Base-by-base conservation (phyloP, 1,140 invertebrate species). In the Drosophila setifemur region DNA sequence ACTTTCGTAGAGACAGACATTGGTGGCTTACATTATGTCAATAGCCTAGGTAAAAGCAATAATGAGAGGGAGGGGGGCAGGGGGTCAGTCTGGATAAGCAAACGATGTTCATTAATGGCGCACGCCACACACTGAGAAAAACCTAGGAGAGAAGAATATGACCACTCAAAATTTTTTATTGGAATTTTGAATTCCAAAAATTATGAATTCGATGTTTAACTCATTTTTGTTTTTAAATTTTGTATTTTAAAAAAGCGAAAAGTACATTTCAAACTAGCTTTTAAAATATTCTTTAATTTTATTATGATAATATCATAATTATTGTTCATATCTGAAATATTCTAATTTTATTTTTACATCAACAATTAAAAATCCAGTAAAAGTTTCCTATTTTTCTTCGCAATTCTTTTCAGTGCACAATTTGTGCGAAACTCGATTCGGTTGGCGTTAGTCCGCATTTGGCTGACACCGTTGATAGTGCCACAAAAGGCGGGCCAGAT, bases 21-120 rank as follows among this genome's bases (percentile, higher is more conserved):
- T 49, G 54, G 49, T 50, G 57, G 81, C 81, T 85, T 86, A 85
- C 75, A 85, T 79, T 86, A 86, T 86, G 79, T 79, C 79, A 85
- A 85, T 75, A 68, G 71, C 64, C 60, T 68, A 63, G 81, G 70
- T 57, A 66, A 44, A 61, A 28, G 28, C 28, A 40, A 28, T 39
- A 25, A 12, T 18, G 9, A 31, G 7, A 39, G 28, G 40, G 21
- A 3, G n/a, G 19, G 16, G 11, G 6, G 0, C 3, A 5, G 23
- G n/a, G 39, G 25, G 44, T 42, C 73, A 76, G 78, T 82, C 78
- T 82, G 73, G 79, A 82, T 78, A 82, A 85, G 79, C 78, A 78
- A 82, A 82, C 73, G 79, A 66, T 70, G 79, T 83, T 78, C 78
- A 83, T 83, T 83, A 83, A 85, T 78, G 78, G 73, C 78, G 79